Base-by-base conservation (phyloP, 2,888 invertebrate genomes). In the Nephrotoma appendiculata region DNA sequence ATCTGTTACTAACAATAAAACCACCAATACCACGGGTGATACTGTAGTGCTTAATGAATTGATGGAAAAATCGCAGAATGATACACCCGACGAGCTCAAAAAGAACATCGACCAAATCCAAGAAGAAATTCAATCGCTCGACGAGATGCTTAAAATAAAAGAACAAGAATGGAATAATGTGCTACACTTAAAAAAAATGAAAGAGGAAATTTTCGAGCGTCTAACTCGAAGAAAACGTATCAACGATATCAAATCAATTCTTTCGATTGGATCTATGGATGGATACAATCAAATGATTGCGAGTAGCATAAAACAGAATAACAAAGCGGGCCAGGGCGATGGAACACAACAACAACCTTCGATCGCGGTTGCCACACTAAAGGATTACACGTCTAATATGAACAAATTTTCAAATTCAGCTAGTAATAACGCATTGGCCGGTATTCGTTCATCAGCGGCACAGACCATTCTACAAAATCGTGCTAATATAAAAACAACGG, bases 151-250 rank as follows among this genome's bases (percentile, higher is more conserved):
- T 0, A 94, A 94, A 89, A 94, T 95, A 89, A 97, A 97, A 90
- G 97, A 97, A 92, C 94, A 95, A 89, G 97, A 97, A 91, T 96
- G 96, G 96, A 96, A 97, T 90, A 95, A 96, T 87, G 95, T 97
- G 86, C 91, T 97, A 12, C 95, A 96, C 89, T 92, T 96, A 88
- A 96, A 96, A 90, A 96, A 96, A 90, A 93, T 97, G 4, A 97
- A 97, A 92, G 96, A 97, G 89, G 97, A 97, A 90, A 94, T 96
- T 41, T 92, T 96, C 86, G 92, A 95, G 6, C 92, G 97, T 88
- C 91, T 97, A 48, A 92, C 95, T 87, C 93, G 96, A 87, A 93
- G 94, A 89, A 94, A 95, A 89, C 95, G 95, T 89, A 93, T 95
- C 2, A 89, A 95, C 2, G 89, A 90, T 57, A 88, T 91, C 43